These are phyloP conservation scores for Paragorgia papillata DNA, from an alignment of 92 coral and sea anemone genomes.

Conservation along the genomic window DNA sequence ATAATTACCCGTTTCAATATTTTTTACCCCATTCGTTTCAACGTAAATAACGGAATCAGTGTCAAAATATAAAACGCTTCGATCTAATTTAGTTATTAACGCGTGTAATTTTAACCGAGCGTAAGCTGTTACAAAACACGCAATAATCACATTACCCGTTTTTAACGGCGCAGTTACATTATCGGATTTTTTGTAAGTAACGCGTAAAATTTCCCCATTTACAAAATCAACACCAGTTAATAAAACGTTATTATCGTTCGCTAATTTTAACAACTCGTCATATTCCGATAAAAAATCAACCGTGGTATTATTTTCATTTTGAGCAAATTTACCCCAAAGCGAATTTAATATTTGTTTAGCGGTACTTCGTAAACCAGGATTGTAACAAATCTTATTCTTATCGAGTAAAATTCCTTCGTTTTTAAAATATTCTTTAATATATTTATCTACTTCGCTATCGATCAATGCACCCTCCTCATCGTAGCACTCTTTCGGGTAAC, in stretches of 20 bases:
- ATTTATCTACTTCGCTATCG: too few species aligned
- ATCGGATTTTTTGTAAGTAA: not conserved
- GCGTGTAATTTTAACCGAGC: conserved; percentile 23
- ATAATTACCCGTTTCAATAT: conserved; percentile 30
- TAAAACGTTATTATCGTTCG: not conserved
- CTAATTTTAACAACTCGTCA: not conserved
- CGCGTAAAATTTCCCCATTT: too few species aligned
- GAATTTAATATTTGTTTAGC: conserved; percentile 22
- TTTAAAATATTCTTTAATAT: too few species aligned
- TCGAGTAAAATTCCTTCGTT: too few species aligned
- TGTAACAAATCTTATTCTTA: not conserved
- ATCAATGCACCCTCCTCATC: too few species aligned
- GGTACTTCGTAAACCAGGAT: conserved; percentile 1
- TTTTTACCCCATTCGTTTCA: not conserved
- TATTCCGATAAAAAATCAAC: not conserved
- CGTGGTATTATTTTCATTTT: not conserved
- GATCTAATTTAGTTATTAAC: not conserved
- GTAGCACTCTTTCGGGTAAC: too few species aligned
- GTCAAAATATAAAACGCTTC: conserved; percentile 51
- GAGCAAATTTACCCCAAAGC: too few species aligned
- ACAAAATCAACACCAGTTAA: not conserved
- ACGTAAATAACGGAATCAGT: conserved; percentile 46
- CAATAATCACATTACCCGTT: too few species aligned
- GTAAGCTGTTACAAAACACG: too few species aligned
- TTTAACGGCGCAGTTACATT: not conserved